Percentiles rank a stretch among this genome's conserved stretches.
phyloP scores from a whole-genome alignment of 23 tunicate genomes.

The Styela clava region DNA sequence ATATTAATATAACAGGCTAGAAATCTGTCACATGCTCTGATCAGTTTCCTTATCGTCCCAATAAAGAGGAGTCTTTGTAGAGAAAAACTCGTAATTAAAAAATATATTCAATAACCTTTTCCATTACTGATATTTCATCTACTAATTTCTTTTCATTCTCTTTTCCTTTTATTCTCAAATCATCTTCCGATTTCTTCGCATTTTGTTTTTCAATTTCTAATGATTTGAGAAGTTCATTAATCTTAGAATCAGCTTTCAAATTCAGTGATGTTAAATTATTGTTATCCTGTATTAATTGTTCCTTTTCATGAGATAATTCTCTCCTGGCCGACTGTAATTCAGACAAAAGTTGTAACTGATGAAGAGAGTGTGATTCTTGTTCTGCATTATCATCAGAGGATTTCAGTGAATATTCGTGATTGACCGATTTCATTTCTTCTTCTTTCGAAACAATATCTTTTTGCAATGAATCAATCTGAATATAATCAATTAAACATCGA shows the following conservation, averaged over 20 bases:
- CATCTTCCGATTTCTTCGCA: background rate
- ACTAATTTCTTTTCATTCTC: background rate
- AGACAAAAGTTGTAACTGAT: constrained; percentile 26
- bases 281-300: constrained; percentile 1
- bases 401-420: background rate
- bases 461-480: constrained; percentile 16
- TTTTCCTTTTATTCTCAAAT: background rate
- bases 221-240: background rate
- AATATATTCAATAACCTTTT: too few species aligned
- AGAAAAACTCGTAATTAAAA: too few species aligned
- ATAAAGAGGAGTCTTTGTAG: too few species aligned
- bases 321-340: constrained; percentile 26
- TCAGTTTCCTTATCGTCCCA: too few species aligned
- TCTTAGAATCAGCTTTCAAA: background rate
- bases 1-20: too few species aligned
- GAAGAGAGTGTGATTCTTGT: background rate
- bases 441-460: background rate
- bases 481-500: too few species aligned
- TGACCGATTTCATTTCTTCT: constrained; percentile 4
- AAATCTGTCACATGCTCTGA: too few species aligned
- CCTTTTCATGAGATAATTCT: constrained; percentile 7
- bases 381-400: background rate
- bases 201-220: background rate
- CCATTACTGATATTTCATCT: background rate
- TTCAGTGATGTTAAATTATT: background rate